Percentiles rank a stretch among this genome's conserved stretches.
Evolutionary conservation across 2,888 invertebrate genomes (phyloP).

Genomic region (Oscheius sp.): DNA sequence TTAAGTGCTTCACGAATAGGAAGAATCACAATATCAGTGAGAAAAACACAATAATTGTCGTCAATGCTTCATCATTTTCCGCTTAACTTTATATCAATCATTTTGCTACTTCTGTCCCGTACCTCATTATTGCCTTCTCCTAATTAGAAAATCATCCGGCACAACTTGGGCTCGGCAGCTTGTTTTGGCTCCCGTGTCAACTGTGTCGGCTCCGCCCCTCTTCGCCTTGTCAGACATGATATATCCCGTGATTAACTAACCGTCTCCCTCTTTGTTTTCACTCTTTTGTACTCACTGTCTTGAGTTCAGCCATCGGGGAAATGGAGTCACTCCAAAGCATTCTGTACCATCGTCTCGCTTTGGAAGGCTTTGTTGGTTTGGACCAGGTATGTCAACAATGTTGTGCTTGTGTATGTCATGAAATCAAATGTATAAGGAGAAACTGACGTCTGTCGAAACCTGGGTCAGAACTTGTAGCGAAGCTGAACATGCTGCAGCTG

Average conservation of each 20-base stretch:
- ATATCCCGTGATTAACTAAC: conserved; percentile 37
- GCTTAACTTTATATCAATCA: background rate
- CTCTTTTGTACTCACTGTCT: background rate
- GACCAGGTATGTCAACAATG: conserved; percentile 11
- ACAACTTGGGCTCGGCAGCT: conserved; percentile 14
- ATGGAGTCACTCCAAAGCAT: conserved; percentile 22
- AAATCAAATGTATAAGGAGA: no score
- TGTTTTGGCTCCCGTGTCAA: conserved; percentile 30
- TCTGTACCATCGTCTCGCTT: conserved; percentile 11
- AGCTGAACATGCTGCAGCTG: no score
- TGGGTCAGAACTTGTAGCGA: no score
- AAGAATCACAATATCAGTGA: background rate
- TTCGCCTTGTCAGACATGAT: conserved; percentile 33
- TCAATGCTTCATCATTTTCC: background rate
- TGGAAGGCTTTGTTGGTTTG: conserved; percentile 13
- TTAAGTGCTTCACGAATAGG: background rate
- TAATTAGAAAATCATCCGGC: conserved; percentile 24
- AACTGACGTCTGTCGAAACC: no score
- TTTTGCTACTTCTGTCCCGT: background rate
- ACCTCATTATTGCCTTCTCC: conserved; percentile 1
- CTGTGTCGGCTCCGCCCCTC: conserved; percentile 34
- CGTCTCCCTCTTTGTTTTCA: conserved; percentile 18
- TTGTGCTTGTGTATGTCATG: background rate
- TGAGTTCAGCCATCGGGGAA: background rate
- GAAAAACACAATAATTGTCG: conserved; percentile 4